A percentile compares a stretch with the other conserved stretches of the same genome.
Conservation (phyloP, 1,140 invertebrate genomes). For the Bombus impatiens region DNA sequence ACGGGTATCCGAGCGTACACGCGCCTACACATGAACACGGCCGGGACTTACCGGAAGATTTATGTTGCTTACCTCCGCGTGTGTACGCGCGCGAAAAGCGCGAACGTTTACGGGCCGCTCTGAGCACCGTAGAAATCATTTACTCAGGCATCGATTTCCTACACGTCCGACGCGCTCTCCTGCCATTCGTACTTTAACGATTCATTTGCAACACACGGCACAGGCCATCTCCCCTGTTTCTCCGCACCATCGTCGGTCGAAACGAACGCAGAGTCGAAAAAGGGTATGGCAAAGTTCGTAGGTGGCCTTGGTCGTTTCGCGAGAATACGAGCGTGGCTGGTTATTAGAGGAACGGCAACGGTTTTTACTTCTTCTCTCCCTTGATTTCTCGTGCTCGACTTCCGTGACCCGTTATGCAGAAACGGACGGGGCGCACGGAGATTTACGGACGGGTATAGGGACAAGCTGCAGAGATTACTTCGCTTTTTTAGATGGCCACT, state of each 20-base stretch:
- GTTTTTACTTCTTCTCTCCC: constrained; percentile 61
- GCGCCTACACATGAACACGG: constrained; percentile 11
- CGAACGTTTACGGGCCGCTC: constrained; percentile 55
- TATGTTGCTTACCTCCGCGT: constrained; percentile 71
- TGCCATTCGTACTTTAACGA: constrained; percentile 62
- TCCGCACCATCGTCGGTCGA: no score
- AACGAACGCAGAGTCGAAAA: no score
- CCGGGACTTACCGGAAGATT: constrained; percentile 65
- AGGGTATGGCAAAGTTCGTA: neutral
- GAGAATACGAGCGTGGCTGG: constrained; percentile 53
- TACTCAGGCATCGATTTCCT: constrained; percentile 64
- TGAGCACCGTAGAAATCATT: constrained; percentile 58
- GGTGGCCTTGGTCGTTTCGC: constrained; percentile 28
- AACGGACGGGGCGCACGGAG: constrained; percentile 43
- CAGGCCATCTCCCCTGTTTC: neutral
- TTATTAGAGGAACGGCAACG: constrained; percentile 57
- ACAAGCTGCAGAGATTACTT: constrained; percentile 64
- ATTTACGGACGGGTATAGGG: constrained; percentile 58
- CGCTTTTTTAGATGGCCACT: constrained; percentile 58
- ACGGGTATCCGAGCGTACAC: constrained; percentile 53
- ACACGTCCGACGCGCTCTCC: constrained; percentile 31
- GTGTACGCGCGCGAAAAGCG: constrained; percentile 55
- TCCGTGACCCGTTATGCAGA: constrained; percentile 65
- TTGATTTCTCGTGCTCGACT: constrained; percentile 55
- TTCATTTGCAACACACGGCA: constrained; percentile 63